Evolutionary conservation across 2,113 vertebrate species (phyloP).

Genomic region (Tringa solitaria): DNA sequence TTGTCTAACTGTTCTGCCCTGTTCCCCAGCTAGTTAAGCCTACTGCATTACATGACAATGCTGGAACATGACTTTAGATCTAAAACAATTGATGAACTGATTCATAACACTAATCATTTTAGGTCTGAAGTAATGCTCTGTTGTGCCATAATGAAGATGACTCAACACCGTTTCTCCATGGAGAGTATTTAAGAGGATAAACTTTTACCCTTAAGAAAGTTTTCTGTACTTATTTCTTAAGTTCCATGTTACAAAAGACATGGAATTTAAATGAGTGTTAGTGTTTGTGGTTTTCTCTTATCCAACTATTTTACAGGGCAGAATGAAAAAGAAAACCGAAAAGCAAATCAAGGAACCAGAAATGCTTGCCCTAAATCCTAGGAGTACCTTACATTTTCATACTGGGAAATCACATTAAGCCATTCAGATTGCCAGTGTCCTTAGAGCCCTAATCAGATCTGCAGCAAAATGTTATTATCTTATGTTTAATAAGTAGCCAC

Average conservation of each 20-base stretch:
- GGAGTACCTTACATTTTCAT: neutral
- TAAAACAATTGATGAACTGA: constrained; percentile 53
- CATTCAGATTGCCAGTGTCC: neutral
- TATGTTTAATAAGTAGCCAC: neutral
- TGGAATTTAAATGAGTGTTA: neutral
- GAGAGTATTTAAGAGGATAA: neutral
- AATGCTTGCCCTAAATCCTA: neutral
- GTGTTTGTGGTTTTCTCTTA: neutral
- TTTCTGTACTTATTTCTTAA: neutral
- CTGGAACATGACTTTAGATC: constrained; percentile 22
- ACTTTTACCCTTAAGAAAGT: constrained; percentile 19
- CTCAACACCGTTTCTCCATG: constrained; percentile 12
- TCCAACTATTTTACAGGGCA: neutral
- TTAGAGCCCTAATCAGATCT: constrained; percentile 10
- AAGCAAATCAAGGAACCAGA: neutral
- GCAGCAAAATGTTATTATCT: constrained; percentile 17
- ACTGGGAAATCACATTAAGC: constrained; percentile 24
- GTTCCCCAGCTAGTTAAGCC: neutral
- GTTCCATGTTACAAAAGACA: neutral
- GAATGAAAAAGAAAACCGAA: neutral
- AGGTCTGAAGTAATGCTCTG: constrained; percentile 34
- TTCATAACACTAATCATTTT: constrained; percentile 50
- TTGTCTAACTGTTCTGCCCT: neutral
- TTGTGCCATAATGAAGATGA: constrained; percentile 36
- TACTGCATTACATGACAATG: neutral